Evolutionary conservation across 2,888 invertebrate species (phyloP).

Genomic region (Sicus ferrugineus): DNA sequence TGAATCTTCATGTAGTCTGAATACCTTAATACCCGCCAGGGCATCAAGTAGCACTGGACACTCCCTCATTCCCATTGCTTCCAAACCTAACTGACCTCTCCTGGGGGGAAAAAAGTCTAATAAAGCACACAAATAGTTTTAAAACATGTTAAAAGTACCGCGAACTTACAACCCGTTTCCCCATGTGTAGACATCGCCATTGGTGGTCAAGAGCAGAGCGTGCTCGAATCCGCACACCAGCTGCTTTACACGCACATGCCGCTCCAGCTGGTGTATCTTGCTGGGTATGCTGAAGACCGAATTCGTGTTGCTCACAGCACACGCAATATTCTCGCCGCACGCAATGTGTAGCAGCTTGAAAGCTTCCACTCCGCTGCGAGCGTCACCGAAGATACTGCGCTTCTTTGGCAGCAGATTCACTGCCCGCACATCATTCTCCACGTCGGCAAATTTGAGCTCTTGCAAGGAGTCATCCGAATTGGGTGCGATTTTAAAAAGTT

Average conservation of each 20-base stretch:
- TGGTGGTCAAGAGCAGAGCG: slow-evolving; percentile 73
- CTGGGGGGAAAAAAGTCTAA: slow-evolving; percentile 65
- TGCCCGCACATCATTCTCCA: not conserved
- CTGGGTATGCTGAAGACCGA: slow-evolving; percentile 72
- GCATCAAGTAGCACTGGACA: slow-evolving; percentile 75
- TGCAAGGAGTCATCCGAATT: slow-evolving; percentile 42
- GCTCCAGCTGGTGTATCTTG: slow-evolving; percentile 67
- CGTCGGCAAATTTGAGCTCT: slow-evolving; percentile 43
- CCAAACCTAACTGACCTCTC: slow-evolving; percentile 87
- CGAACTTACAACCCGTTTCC: slow-evolving; percentile 80
- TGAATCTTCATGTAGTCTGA: not conserved
- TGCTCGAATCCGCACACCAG: slow-evolving; percentile 85
- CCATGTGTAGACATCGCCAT: slow-evolving; percentile 81
- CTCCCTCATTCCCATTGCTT: slow-evolving; percentile 68
- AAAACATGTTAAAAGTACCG: not conserved
- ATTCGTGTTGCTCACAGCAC: slow-evolving; percentile 66
- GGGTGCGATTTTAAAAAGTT: slow-evolving; percentile 50
- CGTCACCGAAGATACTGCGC: slow-evolving; percentile 51
- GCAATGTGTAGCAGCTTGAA: slow-evolving; percentile 63
- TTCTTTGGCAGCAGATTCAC: slow-evolving; percentile 41
- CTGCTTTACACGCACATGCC: slow-evolving; percentile 69
- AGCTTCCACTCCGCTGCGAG: slow-evolving; percentile 17
- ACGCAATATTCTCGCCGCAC: slow-evolving; percentile 65
- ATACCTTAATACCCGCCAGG: slow-evolving; percentile 75
- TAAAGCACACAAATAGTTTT: not conserved